Evolutionary conservation across 2,888 invertebrate species (phyloP).

Genomic region (Philopedon plagiatum): DNA sequence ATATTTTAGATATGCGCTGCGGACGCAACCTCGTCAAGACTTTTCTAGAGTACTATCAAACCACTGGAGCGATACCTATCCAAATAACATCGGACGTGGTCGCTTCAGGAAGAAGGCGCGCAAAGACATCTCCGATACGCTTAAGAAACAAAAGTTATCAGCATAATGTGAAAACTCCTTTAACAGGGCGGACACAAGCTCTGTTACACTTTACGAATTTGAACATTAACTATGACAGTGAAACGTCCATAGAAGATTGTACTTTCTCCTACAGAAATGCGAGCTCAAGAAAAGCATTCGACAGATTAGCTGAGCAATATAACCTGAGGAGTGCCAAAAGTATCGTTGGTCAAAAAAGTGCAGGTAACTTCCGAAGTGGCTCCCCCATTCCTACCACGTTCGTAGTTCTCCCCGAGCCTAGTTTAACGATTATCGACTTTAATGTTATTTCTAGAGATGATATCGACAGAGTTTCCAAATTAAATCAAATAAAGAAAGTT

Average conservation of each 20-base stretch:
- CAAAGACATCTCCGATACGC: conserved; percentile 56
- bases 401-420: conserved; percentile 73
- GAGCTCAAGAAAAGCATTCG: conserved; percentile 59
- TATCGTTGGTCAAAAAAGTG: conserved; percentile 22
- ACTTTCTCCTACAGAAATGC: conserved; percentile 60
- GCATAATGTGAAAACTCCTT: conserved; percentile 67
- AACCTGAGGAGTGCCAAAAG: conserved; percentile 50
- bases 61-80: conserved; percentile 77
- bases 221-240: conserved; percentile 72
- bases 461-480: conserved; percentile 57
- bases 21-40: conserved; percentile 84
- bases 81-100: conserved; percentile 69
- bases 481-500: conserved; percentile 50
- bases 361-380: conserved; percentile 21
- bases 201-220: conserved; percentile 72
- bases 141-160: conserved; percentile 64
- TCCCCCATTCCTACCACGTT: conserved; percentile 56
- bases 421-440: conserved; percentile 81
- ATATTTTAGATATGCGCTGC: conserved; percentile 78
- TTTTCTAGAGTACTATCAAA: conserved; percentile 85
- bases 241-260: conserved; percentile 69
- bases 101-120: conserved; percentile 59
- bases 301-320: conserved; percentile 56
- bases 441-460: conserved; percentile 74
- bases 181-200: conserved; percentile 70